A percentile compares a stretch with the other conserved stretches of the same genome.
Evolutionary conservation across 2,113 vertebrate genomes (phyloP).

Genomic region (Salvelinus namaycush): DNA sequence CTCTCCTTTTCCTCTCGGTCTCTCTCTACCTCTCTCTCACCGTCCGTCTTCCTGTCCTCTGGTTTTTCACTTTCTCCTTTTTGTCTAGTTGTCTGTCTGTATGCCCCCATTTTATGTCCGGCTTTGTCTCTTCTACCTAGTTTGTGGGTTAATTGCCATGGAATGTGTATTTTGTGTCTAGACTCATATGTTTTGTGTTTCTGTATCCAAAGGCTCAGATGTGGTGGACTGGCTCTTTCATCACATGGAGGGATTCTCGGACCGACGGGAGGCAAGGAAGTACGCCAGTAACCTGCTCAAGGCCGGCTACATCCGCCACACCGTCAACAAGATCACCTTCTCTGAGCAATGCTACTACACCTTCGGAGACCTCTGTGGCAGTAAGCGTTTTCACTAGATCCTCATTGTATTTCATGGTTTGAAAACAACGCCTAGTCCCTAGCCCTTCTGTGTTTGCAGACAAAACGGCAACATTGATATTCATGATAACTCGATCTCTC

Average conservation of each 20-base stretch:
- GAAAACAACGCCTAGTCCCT: not conserved
- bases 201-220: slow-evolving; percentile 82
- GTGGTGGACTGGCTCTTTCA: slow-evolving; percentile 99
- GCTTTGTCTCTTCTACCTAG: not conserved
- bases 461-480: not conserved
- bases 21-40: too few relatives aligned
- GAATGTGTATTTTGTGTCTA: not conserved
- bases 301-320: slow-evolving; percentile 96
- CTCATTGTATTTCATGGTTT: not conserved
- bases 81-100: not conserved
- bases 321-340: slow-evolving; percentile 99
- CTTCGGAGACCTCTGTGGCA: slow-evolving; percentile 77
- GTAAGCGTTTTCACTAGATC: slow-evolving; percentile 52
- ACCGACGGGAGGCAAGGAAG: slow-evolving; percentile 94
- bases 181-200: not conserved
- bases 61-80: not conserved
- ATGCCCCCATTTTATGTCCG: too few relatives aligned
- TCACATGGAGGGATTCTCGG: slow-evolving; percentile 95
- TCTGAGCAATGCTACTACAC: slow-evolving; percentile 99
- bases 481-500: not conserved
- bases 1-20: not conserved
- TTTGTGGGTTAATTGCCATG: not conserved
- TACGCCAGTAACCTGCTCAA: slow-evolving; percentile 98
- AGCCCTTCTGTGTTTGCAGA: not conserved
- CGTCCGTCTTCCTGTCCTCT: too few relatives aligned